Base-by-base conservation (phyloP, 2,888 invertebrate species). In the Pandemis cinnamomeana region DNA sequence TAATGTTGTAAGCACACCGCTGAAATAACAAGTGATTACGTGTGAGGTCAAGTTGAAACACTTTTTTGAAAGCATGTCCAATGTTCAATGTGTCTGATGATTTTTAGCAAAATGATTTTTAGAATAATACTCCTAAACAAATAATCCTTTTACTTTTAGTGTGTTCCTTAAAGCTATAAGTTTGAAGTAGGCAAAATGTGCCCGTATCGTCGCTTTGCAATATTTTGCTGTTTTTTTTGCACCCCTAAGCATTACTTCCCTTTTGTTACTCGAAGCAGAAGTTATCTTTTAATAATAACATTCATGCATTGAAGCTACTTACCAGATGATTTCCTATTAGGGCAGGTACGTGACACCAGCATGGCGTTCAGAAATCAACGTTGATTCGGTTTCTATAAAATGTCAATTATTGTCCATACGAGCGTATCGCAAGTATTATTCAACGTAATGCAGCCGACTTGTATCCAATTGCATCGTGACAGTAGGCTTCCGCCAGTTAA, bases 11-110 rank as follows among this genome's bases (percentile, higher is more conserved):
- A 78, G 78, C 81, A 81, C 20, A 80, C 79, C 75, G 58, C n/a
- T 36, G 77, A 81, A 81, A 82, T 85, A 83, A 82, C 86, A 82
- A 84, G 84, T 85, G 86, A 86, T 87, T 83, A 80, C 79, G 75
- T 83, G 81, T 80, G 51, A 69, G 76, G 76, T 75, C 77, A 73
- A 27, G 42, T 48, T 48, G 44, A 60, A 42, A 41, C 11, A 36
- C 5, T 44, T 44, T 44, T 7, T 7, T 44, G 44, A 6, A 44
- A 44, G 8, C 4, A 36, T 36, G 27, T 36, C 27, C 27, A 36
- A 36, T 27, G 27, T 27, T 27, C 27, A 27, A 2, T 27, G 2
- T 27, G 27, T 27, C 27, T 27, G 46, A 46, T 11, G 11, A 46
- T 46, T 46, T 46, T 46, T 46, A 10, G 11, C 11, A 46, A 11